Conservation (phyloP, 2,113 vertebrate species). For the Larimichthys crocea region DNA sequence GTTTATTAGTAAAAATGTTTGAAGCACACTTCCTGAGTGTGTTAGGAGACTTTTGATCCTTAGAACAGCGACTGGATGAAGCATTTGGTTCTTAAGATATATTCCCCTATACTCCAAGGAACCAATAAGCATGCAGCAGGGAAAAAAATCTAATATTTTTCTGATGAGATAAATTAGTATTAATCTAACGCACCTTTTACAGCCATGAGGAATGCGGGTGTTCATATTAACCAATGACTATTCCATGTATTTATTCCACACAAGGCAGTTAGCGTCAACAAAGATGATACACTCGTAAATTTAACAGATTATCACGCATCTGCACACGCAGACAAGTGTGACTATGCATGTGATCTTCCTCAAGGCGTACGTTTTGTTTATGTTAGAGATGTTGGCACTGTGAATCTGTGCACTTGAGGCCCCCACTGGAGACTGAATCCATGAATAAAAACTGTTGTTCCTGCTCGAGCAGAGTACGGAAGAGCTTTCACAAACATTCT, state of each 20-base stretch:
- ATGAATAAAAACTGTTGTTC: constrained; percentile 31
- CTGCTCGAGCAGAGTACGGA: constrained; percentile 8
- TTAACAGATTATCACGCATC: background rate
- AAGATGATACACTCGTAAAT: background rate
- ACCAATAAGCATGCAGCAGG: background rate
- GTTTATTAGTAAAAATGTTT: background rate
- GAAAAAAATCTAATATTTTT: background rate
- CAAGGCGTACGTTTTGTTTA: constrained; percentile 24
- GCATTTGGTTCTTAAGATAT: background rate
- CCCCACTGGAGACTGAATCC: constrained; percentile 5
- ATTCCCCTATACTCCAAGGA: background rate
- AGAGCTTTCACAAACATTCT: constrained; percentile 15
- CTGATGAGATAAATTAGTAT: background rate
- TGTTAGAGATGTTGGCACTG: constrained; percentile 6
- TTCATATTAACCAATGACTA: background rate
- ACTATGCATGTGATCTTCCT: constrained; percentile 25
- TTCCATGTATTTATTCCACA: background rate
- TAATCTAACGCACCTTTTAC: background rate
- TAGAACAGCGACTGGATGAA: background rate
- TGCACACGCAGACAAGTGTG: constrained; percentile 16
- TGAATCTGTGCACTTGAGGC: background rate
- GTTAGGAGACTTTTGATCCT: background rate
- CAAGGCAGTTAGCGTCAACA: background rate
- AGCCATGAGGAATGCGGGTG: background rate
- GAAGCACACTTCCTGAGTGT: background rate